phyloP scores from a whole-genome alignment of 2,113 vertebrate species.

The Plecturocebus donacophilus region DNA sequence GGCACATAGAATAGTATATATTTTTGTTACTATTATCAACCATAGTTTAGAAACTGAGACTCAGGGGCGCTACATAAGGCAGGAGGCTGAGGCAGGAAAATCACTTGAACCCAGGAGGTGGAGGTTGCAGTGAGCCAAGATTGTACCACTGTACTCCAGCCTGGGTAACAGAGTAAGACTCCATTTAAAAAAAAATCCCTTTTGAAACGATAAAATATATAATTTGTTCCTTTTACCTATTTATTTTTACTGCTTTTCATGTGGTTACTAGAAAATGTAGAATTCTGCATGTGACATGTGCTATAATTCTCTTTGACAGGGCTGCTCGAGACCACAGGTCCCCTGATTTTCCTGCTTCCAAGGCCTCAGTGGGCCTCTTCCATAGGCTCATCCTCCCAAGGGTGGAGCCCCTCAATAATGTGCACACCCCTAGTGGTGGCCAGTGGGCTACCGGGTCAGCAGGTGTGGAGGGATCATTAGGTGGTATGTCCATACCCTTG shows the following conservation, averaged over 20 bases:
- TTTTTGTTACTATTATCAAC: background rate
- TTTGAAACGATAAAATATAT: background rate
- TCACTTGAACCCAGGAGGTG: too few species aligned
- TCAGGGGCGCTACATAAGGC: too few species aligned
- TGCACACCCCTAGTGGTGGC: background rate
- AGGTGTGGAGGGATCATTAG: background rate
- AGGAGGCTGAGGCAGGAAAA: too few species aligned
- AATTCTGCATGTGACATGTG: background rate
- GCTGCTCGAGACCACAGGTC: background rate
- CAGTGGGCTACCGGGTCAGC: background rate
- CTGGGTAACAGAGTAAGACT: background rate
- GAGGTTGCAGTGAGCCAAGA: too few species aligned
- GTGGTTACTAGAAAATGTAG: background rate
- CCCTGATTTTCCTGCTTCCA: background rate
- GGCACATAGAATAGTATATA: background rate
- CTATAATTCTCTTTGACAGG: background rate
- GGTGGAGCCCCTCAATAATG: background rate
- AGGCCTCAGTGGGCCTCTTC: background rate
- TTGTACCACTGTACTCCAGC: rapidly evolving
- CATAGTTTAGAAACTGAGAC: background rate
- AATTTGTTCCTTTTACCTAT: background rate
- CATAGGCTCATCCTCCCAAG: background rate
- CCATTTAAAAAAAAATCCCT: background rate
- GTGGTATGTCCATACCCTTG: rapidly evolving
- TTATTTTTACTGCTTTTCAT: background rate